Conservation (phyloP, 23 tunicate genomes). For the Phallusia fumigata region DNA sequence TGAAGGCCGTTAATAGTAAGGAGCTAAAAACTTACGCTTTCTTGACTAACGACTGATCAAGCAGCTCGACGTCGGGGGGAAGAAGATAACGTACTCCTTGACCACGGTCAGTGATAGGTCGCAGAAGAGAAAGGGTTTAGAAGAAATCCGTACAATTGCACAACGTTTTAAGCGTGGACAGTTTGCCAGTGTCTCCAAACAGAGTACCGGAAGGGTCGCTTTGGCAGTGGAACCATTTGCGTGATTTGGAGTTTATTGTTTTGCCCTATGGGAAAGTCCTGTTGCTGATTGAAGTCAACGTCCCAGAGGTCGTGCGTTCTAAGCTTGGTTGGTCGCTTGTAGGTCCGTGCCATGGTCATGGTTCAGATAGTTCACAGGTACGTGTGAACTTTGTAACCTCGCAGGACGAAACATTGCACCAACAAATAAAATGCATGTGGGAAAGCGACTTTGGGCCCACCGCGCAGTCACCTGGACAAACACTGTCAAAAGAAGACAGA, state of each 20-base stretch:
- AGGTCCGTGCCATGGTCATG: not conserved
- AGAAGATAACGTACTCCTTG: not conserved
- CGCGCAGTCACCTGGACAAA: not conserved
- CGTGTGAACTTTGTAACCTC: not conserved
- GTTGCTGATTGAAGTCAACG: constrained; percentile 20
- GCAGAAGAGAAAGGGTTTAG: not conserved
- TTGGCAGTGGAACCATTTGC: constrained; percentile 8
- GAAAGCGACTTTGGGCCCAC: not conserved
- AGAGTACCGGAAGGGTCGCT: not conserved
- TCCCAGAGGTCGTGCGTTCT: constrained; percentile 15
- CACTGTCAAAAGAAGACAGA: constrained; percentile 1
- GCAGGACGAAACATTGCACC: constrained; percentile 10
- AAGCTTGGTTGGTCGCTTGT: constrained; percentile 8
- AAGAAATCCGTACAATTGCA: not conserved
- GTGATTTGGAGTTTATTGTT: not conserved
- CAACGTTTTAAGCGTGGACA: not conserved
- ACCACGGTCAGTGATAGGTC: constrained; percentile 5
- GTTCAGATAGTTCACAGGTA: not conserved
- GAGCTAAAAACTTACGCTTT: not conserved
- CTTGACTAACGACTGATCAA: not conserved
- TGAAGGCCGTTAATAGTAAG: not conserved
- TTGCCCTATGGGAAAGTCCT: constrained; percentile 10
- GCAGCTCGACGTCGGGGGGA: constrained; percentile 9
- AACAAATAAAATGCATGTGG: constrained; percentile 4
- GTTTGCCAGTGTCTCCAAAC: constrained; percentile 4